Conservation (phyloP, 2,888 invertebrate genomes). For the Lucinisca nassula region DNA sequence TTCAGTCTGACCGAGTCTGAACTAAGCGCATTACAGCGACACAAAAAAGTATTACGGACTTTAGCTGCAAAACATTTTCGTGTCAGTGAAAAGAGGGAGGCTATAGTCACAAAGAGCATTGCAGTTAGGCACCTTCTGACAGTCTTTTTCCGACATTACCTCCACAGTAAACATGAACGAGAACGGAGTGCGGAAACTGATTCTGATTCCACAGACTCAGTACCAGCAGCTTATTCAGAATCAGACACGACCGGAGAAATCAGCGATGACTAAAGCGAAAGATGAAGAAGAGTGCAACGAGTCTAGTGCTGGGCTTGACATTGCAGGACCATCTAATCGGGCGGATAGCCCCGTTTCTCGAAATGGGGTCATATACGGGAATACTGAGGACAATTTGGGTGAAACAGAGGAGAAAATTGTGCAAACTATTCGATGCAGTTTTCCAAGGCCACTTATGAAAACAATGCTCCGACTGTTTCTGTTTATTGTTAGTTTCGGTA, state of each 20-base stretch:
- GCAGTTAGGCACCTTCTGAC: background rate
- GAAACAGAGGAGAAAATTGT: background rate
- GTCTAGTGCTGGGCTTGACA: background rate
- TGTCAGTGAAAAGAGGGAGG: background rate
- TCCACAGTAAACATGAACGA: background rate
- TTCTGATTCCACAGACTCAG: no score
- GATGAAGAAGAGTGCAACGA: background rate
- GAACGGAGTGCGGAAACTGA: background rate
- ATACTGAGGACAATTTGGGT: background rate
- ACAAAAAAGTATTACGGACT: background rate
- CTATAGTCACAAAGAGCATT: background rate
- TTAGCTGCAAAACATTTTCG: background rate
- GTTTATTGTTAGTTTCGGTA: no score
- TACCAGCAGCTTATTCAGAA: no score
- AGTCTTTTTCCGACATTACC: background rate
- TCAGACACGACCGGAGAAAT: background rate
- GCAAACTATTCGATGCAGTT: background rate
- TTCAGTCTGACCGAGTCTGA: no score
- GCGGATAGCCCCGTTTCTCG: background rate
- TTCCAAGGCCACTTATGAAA: background rate
- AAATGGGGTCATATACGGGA: background rate
- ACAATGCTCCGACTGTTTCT: background rate
- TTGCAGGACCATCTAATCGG: background rate
- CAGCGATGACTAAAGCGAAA: background rate
- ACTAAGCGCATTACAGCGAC: no score